Evolutionary conservation across 2,113 vertebrate species (phyloP).

Genomic region (Mixornis gularis): DNA sequence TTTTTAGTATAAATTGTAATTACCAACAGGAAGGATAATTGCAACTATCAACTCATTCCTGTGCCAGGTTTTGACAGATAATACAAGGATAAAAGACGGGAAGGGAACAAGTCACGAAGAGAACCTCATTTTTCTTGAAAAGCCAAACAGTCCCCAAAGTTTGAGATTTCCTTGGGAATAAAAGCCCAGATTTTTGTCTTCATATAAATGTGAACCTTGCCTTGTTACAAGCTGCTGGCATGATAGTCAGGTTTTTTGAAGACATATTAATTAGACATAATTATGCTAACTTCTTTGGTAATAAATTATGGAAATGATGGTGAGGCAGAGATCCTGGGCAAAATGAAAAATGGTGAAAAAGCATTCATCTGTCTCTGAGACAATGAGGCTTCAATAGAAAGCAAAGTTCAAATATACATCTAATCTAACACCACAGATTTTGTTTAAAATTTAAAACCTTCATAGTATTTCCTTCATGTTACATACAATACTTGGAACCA

Average conservation of each 20-base stretch:
- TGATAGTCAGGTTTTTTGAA: not conserved
- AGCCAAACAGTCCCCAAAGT: not conserved
- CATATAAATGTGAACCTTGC: not conserved
- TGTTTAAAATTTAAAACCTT: not conserved
- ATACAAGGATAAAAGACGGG: not conserved
- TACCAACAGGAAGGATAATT: not conserved
- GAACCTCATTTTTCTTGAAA: not conserved
- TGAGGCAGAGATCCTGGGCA: not conserved
- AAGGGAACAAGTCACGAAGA: not conserved
- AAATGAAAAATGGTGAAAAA: not conserved
- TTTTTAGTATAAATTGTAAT: not conserved
- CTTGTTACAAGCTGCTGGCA: not conserved
- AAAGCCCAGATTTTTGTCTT: conserved; percentile 8
- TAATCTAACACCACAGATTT: not conserved
- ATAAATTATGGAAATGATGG: not conserved
- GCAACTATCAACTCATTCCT: not conserved
- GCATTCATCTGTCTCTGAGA: not conserved
- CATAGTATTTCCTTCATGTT: not conserved
- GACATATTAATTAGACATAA: not conserved
- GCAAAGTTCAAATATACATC: not conserved
- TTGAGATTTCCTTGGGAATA: not conserved
- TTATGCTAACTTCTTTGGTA: conserved; percentile 8
- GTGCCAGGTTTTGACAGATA: not conserved
- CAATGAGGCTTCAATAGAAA: not conserved
- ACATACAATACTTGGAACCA: not conserved